phyloP scores from a whole-genome alignment of 2,888 invertebrate genomes.

The Hipparchia semele region DNA sequence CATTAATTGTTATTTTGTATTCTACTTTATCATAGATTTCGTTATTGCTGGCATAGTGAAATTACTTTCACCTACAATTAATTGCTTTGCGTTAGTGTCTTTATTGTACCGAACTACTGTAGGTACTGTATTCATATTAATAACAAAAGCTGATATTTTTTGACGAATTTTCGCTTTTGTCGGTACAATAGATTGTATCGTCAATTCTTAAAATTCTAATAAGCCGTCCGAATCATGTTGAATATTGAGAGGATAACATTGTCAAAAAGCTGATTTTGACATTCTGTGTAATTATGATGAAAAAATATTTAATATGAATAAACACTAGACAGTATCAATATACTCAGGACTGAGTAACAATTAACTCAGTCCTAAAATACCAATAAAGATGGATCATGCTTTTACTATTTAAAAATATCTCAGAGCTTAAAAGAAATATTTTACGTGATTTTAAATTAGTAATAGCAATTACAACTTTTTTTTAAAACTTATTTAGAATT shows the following conservation, averaged over 20 bases:
- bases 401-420: neutral
- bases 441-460: neutral
- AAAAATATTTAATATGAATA: neutral
- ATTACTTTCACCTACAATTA: neutral
- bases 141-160: slow-evolving; percentile 9
- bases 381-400: neutral
- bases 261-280: neutral
- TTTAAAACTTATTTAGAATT: neutral
- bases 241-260: neutral
- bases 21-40: neutral
- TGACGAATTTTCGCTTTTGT: slow-evolving; percentile 1
- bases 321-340: too few relatives aligned
- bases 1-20: neutral
- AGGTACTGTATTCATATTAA: neutral
- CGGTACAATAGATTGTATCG: neutral
- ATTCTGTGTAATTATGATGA: neutral
- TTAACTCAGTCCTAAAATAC: neutral
- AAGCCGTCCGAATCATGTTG: slow-evolving; percentile 1
- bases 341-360: too few relatives aligned
- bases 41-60: neutral
- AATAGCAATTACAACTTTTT: neutral
- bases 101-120: neutral
- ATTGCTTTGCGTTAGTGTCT: neutral
- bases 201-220: neutral
- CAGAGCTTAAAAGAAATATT: neutral